Percentiles rank a stretch among this genome's conserved stretches.
Evolutionary conservation across 2,797 vertebrate genomes (phyloP).

Genomic region (Rhabdophis nuchalis): DNA sequence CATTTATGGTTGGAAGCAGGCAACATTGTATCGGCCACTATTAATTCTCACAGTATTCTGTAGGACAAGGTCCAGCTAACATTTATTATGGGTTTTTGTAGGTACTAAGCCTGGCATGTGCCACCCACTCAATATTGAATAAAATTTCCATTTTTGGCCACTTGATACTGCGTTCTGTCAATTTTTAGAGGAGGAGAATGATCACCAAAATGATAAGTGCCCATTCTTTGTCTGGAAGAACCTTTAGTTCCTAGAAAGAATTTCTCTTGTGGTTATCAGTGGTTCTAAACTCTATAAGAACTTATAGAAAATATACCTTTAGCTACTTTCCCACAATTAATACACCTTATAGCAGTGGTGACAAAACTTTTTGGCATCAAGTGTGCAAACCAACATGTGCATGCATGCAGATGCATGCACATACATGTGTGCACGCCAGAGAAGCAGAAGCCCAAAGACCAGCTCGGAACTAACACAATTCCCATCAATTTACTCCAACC

Average conservation of each 20-base stretch:
- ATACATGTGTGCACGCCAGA: too few relatives aligned
- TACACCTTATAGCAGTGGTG: background rate
- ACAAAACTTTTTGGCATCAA: too few relatives aligned
- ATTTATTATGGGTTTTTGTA: background rate
- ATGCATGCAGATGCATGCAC: too few relatives aligned
- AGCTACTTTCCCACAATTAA: background rate
- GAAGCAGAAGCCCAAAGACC: too few relatives aligned
- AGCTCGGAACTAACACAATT: background rate
- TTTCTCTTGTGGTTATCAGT: background rate
- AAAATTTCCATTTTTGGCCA: background rate
- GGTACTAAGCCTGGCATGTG: background rate
- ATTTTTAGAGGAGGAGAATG: background rate
- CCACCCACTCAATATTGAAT: background rate
- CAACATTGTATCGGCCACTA: background rate
- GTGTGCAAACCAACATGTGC: too few relatives aligned
- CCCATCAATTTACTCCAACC: background rate
- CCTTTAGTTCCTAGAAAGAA: background rate
- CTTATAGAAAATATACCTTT: background rate
- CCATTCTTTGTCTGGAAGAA: background rate
- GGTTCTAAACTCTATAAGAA: background rate
- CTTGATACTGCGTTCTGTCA: background rate
- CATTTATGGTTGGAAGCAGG: background rate
- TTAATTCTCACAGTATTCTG: background rate
- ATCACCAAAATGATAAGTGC: background rate
- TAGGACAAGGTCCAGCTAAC: background rate